Base-by-base conservation (phyloP, 2,888 invertebrate genomes). In the Spodoptera picta region DNA sequence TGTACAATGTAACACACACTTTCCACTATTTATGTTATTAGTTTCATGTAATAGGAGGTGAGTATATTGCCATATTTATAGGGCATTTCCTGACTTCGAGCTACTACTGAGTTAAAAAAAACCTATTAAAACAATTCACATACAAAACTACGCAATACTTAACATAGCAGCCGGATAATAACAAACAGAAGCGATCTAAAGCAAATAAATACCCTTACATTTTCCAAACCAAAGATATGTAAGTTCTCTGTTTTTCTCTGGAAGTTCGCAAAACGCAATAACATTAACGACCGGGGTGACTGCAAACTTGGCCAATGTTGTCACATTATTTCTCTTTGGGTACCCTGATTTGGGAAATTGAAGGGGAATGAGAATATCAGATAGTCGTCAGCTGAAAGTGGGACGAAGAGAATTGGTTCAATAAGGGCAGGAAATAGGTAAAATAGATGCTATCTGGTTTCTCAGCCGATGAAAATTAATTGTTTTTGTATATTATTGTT, bases 201-300 rank as follows among this genome's bases (percentile, higher is more conserved):
- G 79, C 79, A 82, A 83, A 81, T 81, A 81, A 81, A 77, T 73
- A 27, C 73, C 68, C 19, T 67, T 41, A 36, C 36, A 36, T 36
- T 48, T 58, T 58, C 52, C 61, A 42, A 54, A 61, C 60, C 75
- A 69, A 65, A 80, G 78, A 79, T 80, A 83, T 83, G 80, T 80
- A 79, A 79, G 74, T 82, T 79, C 73, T 72, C 65, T 68, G 75
- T 80, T 87, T 86, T 87, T 83, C 83, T 80, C 74, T 6, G 61
- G 71, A 86, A 84, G 70, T 86, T 85, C 57, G 49, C 50, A 56
- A 58, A 60, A 31, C 57, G 69, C 69, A 62, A 56, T 71, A 75
- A 68, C 45, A 41, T 44, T 61, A 65, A 69, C 66, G 63, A 69
- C 69, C 57, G 48, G 54, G 53, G 65, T 69, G 69, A 73, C 72